These are phyloP conservation scores for Anarhynchus alexandrinus DNA, from an alignment of 2,113 vertebrate genomes.

Conservation along the genomic window DNA sequence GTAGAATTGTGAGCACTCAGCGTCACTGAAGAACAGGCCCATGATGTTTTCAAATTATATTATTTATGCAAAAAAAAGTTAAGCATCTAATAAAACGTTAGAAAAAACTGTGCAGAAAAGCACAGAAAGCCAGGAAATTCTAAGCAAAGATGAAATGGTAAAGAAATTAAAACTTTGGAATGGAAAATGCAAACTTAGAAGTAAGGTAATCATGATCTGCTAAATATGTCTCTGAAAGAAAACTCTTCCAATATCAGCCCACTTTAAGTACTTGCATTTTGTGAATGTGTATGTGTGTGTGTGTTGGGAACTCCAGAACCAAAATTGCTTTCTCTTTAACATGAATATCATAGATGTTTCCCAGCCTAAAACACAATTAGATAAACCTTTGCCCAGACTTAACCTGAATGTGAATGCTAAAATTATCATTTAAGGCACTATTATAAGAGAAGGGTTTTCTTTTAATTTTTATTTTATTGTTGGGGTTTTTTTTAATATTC, in stretches of 20 bases:
- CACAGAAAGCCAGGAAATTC: not conserved
- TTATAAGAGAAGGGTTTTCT: not conserved
- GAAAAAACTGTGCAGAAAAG: not conserved
- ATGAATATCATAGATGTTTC: not conserved
- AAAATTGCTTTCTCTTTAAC: not conserved
- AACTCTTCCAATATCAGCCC: not conserved
- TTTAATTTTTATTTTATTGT: not conserved
- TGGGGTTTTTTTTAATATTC: not conserved
- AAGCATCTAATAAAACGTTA: not conserved
- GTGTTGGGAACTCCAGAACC: not conserved
- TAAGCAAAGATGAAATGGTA: not conserved
- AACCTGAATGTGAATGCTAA: not conserved
- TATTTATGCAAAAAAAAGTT: not conserved
- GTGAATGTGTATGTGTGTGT: not conserved
- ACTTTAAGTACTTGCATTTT: not conserved
- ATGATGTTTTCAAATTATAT: not conserved
- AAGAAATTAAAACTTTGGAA: not conserved
- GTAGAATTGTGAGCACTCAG: not conserved
- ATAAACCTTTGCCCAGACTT: not conserved
- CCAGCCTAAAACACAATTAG: not conserved
- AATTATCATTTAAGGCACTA: not conserved
- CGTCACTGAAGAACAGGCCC: not conserved
- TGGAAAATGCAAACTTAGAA: not conserved
- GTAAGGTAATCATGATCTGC: not conserved
- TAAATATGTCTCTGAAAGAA: not conserved